These are phyloP conservation scores for Notiomystis cincta DNA, from an alignment of 2,113 vertebrate genomes.

Conservation along the genomic window DNA sequence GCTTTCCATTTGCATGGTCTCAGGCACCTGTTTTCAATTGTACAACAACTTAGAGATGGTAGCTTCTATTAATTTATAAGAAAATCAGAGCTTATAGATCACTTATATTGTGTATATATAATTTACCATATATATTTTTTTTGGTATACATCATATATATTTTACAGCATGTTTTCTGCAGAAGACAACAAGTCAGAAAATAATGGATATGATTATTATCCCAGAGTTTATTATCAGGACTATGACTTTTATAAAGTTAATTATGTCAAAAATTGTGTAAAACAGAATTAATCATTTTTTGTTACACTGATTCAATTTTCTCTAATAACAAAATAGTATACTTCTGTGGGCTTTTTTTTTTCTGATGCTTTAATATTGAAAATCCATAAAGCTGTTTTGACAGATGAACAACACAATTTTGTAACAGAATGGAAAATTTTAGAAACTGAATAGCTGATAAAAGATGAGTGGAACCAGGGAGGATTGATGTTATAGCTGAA, in stretches of 20 bases:
- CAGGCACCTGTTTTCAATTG: not conserved
- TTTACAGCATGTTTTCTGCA: not conserved
- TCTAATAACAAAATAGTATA: slow-evolving; percentile 58
- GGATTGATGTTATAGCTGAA: slow-evolving; percentile 69
- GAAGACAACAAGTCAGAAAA: not conserved
- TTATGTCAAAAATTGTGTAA: slow-evolving; percentile 25
- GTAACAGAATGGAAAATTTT: slow-evolving; percentile 55
- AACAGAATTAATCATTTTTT: slow-evolving; percentile 33
- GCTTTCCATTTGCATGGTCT: not conserved
- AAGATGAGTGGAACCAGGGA: slow-evolving; percentile 61
- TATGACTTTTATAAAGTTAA: slow-evolving; percentile 27
- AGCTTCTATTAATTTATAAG: not conserved
- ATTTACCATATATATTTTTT: not conserved
- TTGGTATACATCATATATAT: not conserved
- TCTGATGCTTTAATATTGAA: slow-evolving; percentile 20
- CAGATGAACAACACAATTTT: slow-evolving; percentile 65
- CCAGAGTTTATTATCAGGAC: not conserved
- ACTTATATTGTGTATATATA: not conserved
- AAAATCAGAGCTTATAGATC: not conserved
- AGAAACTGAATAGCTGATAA: slow-evolving; percentile 61
- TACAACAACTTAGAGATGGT: not conserved
- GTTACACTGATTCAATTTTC: slow-evolving; percentile 33
- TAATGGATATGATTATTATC: not conserved
- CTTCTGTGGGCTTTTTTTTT: not conserved
- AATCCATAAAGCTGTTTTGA: slow-evolving; percentile 64